Percentiles rank a stretch among this genome's conserved stretches.
Evolutionary conservation across 2,797 vertebrate genomes (phyloP).

Genomic region (Amphiprion clarkii): DNA sequence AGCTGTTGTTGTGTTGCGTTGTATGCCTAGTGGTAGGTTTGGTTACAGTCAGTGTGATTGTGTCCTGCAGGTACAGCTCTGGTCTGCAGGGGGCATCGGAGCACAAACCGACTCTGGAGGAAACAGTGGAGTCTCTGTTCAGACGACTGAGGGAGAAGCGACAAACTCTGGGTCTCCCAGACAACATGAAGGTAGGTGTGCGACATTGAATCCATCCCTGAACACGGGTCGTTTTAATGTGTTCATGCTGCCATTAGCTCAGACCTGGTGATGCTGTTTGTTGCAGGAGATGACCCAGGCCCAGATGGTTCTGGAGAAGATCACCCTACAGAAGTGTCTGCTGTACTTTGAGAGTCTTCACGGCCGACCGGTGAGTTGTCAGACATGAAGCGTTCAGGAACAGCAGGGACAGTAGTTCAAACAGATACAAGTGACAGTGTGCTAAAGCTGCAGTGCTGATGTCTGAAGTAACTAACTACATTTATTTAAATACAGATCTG

Average conservation of each 20-base stretch:
- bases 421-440: too few species aligned
- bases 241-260: too few species aligned
- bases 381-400: too few species aligned
- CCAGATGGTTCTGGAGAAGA: constrained; percentile 92
- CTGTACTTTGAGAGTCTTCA: constrained; percentile 91
- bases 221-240: too few species aligned
- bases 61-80: constrained; percentile 65
- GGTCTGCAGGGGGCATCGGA: constrained; percentile 81
- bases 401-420: too few species aligned
- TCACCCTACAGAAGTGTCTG: constrained; percentile 90
- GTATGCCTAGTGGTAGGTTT: too few species aligned
- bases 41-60: neutral
- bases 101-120: constrained; percentile 87
- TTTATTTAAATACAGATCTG: too few species aligned
- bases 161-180: constrained; percentile 87
- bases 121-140: constrained; percentile 88
- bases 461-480: too few species aligned
- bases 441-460: too few species aligned
- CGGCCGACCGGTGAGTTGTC: constrained; percentile 83
- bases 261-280: too few species aligned
- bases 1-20: too few species aligned
- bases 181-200: constrained; percentile 87
- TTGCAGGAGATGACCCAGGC: constrained; percentile 90
- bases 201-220: too few species aligned
- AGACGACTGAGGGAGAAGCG: constrained; percentile 88